phyloP scores from a whole-genome alignment of 2,888 invertebrate genomes.

The Ochropleura leucogaster region DNA sequence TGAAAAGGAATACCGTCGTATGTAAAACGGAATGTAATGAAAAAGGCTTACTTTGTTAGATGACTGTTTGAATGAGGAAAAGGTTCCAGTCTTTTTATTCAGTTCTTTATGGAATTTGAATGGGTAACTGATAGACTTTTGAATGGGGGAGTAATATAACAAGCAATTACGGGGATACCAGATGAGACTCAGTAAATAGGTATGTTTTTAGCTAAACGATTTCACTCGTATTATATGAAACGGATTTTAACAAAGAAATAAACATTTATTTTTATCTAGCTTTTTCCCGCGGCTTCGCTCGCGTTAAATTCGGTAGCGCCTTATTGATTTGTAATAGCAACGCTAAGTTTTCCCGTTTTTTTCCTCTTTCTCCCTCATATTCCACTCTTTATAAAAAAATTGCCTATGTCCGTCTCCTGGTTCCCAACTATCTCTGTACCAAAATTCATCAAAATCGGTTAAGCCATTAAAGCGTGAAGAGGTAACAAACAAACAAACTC shows the following conservation, averaged over 20 bases:
- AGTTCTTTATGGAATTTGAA: conserved; percentile 53
- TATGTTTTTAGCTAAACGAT: conserved; percentile 7
- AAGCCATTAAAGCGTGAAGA: too few relatives aligned
- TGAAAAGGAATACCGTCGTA: conserved; percentile 59
- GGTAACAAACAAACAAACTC: too few relatives aligned
- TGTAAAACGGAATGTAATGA: conserved; percentile 64
- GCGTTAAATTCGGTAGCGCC: too few relatives aligned
- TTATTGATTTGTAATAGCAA: too few relatives aligned
- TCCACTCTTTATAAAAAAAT: too few relatives aligned
- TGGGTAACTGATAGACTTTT: conserved; percentile 52
- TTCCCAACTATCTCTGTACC: too few relatives aligned
- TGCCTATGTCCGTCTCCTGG: too few relatives aligned
- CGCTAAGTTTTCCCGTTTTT: too few relatives aligned
- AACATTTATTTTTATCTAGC: too few relatives aligned
- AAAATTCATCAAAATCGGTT: too few relatives aligned
- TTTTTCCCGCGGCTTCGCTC: too few relatives aligned
- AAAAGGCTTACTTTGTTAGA: conserved; percentile 61
- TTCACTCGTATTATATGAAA: background rate
- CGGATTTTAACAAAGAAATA: background rate
- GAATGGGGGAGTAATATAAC: conserved; percentile 35
- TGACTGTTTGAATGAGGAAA: conserved; percentile 55
- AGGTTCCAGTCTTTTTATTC: conserved; percentile 52
- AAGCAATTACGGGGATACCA: conserved; percentile 57
- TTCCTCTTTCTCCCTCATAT: too few relatives aligned
- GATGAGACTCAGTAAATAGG: conserved; percentile 23